Evolutionary conservation across 2,797 vertebrate genomes (phyloP).

Genomic region (Lithobates pipiens): DNA sequence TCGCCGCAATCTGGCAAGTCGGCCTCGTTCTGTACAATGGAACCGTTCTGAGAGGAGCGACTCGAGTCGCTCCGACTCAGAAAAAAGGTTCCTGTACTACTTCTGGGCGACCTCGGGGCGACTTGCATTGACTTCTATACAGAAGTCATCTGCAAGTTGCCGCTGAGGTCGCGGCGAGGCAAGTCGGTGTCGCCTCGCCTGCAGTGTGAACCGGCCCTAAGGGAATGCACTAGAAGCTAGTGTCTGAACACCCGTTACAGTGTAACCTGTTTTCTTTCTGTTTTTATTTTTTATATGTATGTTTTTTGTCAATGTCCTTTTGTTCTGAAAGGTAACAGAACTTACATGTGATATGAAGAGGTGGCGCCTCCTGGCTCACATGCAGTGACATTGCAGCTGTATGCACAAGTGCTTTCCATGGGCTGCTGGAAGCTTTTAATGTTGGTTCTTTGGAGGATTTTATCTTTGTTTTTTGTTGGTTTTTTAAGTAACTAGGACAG

Average conservation of each 20-base stretch:
- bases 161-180: no score
- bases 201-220: no score
- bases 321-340: background rate
- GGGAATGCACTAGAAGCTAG: background rate
- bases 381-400: background rate
- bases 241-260: background rate
- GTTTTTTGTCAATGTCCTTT: background rate
- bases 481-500: constrained; percentile 19
- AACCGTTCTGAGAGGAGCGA: no score
- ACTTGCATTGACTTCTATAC: no score
- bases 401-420: background rate
- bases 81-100: no score
- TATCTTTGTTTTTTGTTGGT: background rate
- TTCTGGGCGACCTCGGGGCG: no score
- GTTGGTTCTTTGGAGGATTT: background rate
- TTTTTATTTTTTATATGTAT: no score
- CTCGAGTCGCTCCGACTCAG: no score
- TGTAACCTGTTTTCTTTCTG: background rate
- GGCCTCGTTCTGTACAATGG: no score
- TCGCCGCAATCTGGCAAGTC: no score
- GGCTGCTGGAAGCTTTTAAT: background rate
- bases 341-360: background rate
- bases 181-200: no score
- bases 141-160: no score
- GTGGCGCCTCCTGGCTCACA: background rate